A percentile compares a stretch with the other conserved stretches of the same genome.
These are phyloP conservation scores for Spondyliosoma cantharus DNA, from an alignment of 2,797 vertebrate species.

Conservation along the genomic window DNA sequence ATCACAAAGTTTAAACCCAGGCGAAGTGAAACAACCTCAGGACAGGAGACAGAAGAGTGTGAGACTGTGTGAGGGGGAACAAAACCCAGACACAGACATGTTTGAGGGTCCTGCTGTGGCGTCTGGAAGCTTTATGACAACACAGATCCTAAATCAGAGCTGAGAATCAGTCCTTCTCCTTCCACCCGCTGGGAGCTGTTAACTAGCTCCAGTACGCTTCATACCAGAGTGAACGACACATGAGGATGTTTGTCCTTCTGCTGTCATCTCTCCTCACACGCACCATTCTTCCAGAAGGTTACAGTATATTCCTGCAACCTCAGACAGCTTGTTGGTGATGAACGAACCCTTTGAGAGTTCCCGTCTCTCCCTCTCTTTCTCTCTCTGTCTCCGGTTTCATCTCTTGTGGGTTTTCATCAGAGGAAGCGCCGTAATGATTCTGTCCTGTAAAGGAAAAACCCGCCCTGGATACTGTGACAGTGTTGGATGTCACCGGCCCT, in stretches of 20 bases:
- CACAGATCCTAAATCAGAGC: conserved; percentile 46
- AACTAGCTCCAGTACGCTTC: conserved; percentile 15
- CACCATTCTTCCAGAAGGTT: conserved; percentile 4
- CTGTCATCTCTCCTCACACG: not conserved
- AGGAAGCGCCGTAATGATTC: conserved; percentile 61
- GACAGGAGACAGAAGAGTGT: conserved; percentile 3
- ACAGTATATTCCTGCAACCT: conserved; percentile 27
- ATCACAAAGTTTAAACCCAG: not conserved
- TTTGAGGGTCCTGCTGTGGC: conserved; percentile 30
- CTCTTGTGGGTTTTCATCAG: conserved; percentile 71
- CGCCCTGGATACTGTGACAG: conserved; percentile 25
- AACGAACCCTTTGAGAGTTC: conserved; percentile 32
- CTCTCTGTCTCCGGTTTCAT: conserved; percentile 56
- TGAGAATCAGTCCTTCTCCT: not conserved
- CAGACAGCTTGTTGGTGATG: conserved; percentile 11
- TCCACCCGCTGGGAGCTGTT: conserved; percentile 32
- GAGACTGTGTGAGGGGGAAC: not conserved
- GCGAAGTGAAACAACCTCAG: conserved; percentile 17
- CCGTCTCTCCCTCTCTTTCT: conserved; percentile 14
- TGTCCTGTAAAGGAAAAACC: conserved; percentile 23
- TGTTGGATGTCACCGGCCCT: conserved; percentile 45
- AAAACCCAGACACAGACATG: conserved; percentile 10
- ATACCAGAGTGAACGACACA: conserved; percentile 11
- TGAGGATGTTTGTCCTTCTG: conserved; percentile 7
- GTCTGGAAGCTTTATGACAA: conserved; percentile 30